Base-by-base conservation (phyloP, 1,140 invertebrate genomes). In the Hesperophylax magnus region DNA sequence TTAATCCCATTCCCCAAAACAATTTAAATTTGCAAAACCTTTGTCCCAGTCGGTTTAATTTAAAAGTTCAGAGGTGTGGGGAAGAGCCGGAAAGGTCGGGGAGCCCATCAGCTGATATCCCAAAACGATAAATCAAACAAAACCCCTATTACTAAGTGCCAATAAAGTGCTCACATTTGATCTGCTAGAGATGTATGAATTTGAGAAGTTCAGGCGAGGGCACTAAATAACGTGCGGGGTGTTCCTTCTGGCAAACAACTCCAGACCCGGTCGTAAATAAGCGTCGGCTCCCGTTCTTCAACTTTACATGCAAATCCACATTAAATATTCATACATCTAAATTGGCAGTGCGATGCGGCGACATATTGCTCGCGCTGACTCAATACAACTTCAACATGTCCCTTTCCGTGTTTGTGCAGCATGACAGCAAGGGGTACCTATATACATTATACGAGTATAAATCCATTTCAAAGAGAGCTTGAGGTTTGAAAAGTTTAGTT, bases 271-370 rank as follows among this genome's bases (percentile, higher is more conserved):
- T n/a, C 67, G 34, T 53, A 17, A 27, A 47, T 53, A 47, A 53
- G 22, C 67, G 34, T 8, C 14, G 17, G 34, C n/a, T 71, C 17
- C 34, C 24, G 67, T 27, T 58, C 47, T 39, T 71, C 34, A 71
- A 71, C n/a, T 71, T 39, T 47, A n/a, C 67, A 71, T 71, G 67
- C 67, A 71, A 71, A 71, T 71, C 39, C 31, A 14, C 17, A 71
- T 52, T 71, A 71, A 71, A 52, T 71, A 71, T 71, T 71, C 34
- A 71, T 71, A 47, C n/a, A 4, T 15, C 14, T n/a, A 65, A 65
- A 65, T 65, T 65, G 61, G 61, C 24, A 31, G 61, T 65, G 61
- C 24, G 61, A 22, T 27, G 18, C 24, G 61, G 61, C 61, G 61
- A 65, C 61, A 65, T 17, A 34, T n/a, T 17, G 6, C n/a, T 71